Conservation (phyloP, 2,113 vertebrate genomes). For the Nycticryphes semicollaris region DNA sequence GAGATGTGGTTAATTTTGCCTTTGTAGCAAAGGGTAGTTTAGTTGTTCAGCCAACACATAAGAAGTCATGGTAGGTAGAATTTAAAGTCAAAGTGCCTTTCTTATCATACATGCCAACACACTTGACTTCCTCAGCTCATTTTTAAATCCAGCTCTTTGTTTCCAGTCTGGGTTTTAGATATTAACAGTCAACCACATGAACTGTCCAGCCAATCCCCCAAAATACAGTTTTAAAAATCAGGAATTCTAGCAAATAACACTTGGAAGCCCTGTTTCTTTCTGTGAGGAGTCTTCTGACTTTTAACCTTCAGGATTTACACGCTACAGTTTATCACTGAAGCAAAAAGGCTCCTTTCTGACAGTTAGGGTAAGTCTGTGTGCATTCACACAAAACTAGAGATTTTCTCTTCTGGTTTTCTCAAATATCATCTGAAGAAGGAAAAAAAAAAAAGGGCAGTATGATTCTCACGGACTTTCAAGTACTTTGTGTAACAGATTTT, state of each 20-base stretch:
- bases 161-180: neutral
- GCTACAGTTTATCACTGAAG: neutral
- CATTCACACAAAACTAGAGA: neutral
- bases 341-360: neutral
- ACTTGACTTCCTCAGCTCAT: neutral
- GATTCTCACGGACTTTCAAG: neutral
- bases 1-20: neutral
- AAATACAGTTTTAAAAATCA: neutral
- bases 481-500: neutral
- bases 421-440: neutral
- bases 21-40: neutral
- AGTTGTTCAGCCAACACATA: neutral
- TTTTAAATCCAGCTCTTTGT: neutral
- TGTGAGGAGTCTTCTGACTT: neutral
- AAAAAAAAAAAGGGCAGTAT: neutral
- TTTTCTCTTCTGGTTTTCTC: neutral
- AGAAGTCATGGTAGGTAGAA: neutral
- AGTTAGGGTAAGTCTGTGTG: neutral
- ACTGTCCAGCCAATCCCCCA: accelerated
- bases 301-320: neutral
- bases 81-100: neutral
- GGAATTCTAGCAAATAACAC: neutral
- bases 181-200: neutral
- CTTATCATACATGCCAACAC: neutral
- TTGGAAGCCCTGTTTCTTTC: neutral